A percentile compares a stretch with the other conserved stretches of the same genome.
Conservation (phyloP, 2,888 invertebrate genomes). For the Caenorhabditis uteleia region DNA sequence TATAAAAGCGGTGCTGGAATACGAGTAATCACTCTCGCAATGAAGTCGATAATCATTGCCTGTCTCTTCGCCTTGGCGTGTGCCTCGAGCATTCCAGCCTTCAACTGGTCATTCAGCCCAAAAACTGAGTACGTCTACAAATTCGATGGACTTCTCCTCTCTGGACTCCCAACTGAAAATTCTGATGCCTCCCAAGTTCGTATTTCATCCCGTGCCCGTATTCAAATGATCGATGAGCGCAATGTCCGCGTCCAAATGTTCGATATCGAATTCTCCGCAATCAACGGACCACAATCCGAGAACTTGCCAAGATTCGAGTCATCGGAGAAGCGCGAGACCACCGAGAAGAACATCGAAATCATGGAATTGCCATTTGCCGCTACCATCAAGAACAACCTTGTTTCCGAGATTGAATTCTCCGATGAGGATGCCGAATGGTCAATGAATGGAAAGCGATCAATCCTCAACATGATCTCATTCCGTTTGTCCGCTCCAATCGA, state of each 20-base stretch:
- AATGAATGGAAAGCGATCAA: constrained; percentile 64
- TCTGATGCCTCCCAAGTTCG: constrained; percentile 37
- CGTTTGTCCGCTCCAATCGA: constrained; percentile 30
- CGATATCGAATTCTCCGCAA: constrained; percentile 18
- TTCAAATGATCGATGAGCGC: constrained; percentile 39
- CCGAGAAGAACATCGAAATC: constrained; percentile 28
- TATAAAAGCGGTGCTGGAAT: constrained; percentile 14
- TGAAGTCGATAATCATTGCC: constrained; percentile 39
- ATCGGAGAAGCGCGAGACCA: constrained; percentile 42
- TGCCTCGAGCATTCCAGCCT: constrained; percentile 30
- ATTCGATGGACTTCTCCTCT: constrained; percentile 36
- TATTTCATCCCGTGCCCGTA: constrained; percentile 30
- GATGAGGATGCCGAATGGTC: constrained; percentile 58
- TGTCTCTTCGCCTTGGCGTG: constrained; percentile 45
- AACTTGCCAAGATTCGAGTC: constrained; percentile 1
- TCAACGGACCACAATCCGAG: constrained; percentile 22
- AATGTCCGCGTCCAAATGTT: constrained; percentile 29
- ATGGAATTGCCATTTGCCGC: constrained; percentile 49
- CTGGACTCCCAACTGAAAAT: constrained; percentile 36
- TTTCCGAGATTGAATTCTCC: constrained; percentile 55
- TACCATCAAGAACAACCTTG: constrained; percentile 33
- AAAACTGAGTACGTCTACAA: constrained; percentile 37
- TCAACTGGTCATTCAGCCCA: constrained; percentile 23
- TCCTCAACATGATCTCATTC: constrained; percentile 62
- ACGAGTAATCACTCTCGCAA: constrained; percentile 31